Evolutionary conservation across 2,797 vertebrate species (phyloP).

Genomic region (Neosilurus hyrtlii): DNA sequence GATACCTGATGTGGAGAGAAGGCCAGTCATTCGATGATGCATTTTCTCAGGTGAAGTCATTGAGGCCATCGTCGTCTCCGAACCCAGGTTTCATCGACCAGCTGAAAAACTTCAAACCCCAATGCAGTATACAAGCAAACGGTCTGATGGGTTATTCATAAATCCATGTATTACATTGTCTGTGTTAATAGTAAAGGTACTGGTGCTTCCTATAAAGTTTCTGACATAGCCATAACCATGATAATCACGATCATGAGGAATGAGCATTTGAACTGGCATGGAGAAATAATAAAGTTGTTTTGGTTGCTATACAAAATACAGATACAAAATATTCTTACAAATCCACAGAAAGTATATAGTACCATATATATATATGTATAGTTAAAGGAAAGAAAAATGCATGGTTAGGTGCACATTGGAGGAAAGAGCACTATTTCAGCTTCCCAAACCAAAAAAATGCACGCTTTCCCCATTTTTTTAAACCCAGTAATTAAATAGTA

Average conservation of each 20-base stretch:
- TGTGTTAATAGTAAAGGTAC: background rate
- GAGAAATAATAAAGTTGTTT: background rate
- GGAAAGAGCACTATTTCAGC: too few species aligned
- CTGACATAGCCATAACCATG: conserved; percentile 1
- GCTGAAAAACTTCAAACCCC: conserved; percentile 76
- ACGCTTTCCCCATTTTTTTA: too few species aligned
- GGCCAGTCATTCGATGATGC: conserved; percentile 80
- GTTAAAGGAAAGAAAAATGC: too few species aligned
- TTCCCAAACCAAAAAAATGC: too few species aligned
- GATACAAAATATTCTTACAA: background rate
- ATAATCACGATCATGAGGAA: background rate
- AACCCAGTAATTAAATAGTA: too few species aligned
- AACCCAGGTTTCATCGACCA: conserved; percentile 91
- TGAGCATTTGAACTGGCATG: background rate
- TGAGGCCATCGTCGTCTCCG: conserved; percentile 81
- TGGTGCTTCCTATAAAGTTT: conserved; percentile 6
- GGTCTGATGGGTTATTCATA: conserved; percentile 44
- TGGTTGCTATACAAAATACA: background rate
- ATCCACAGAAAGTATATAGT: too few species aligned
- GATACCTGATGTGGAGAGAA: conserved; percentile 88
- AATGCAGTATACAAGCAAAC: conserved; percentile 57
- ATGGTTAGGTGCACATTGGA: too few species aligned
- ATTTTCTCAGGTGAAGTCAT: conserved; percentile 82
- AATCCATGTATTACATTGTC: conserved; percentile 7
- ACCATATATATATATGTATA: too few species aligned